These are phyloP conservation scores for Myotis planiceps DNA, from an alignment of 2,797 vertebrate genomes.

Conservation along the genomic window DNA sequence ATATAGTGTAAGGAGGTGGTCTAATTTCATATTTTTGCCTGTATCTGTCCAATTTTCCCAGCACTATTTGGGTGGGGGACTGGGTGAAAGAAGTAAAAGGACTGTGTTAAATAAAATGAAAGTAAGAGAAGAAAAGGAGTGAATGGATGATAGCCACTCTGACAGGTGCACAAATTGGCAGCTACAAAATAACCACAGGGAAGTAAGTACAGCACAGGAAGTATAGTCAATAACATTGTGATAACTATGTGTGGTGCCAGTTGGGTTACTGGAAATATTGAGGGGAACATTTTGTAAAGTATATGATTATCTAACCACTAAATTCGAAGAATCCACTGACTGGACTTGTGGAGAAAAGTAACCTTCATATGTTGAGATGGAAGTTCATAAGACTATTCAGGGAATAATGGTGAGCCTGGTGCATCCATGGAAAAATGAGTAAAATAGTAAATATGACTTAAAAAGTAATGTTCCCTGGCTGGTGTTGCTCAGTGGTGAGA, in stretches of 20 bases:
- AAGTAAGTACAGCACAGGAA: neutral
- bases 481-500: no score
- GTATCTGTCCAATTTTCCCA: no score
- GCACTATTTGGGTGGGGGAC: no score
- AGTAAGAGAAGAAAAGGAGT: neutral
- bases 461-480: neutral
- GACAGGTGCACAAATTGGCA: neutral
- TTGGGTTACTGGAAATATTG: neutral
- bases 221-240: neutral
- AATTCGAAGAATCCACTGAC: neutral
- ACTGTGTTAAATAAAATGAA: conserved; percentile 36
- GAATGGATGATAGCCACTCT: neutral
- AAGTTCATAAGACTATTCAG: neutral
- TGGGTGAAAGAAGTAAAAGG: no score
- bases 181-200: neutral
- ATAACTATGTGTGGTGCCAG: neutral
- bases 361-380: neutral
- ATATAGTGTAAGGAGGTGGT: no score
- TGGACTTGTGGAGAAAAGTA: neutral
- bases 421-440: neutral
- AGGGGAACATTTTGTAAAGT: neutral
- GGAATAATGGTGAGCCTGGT: neutral
- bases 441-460: neutral
- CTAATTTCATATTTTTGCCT: no score
- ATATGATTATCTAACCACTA: neutral